Percentiles rank a stretch among this genome's conserved stretches.
These are phyloP conservation scores for Allobates femoralis DNA, from an alignment of 2,797 vertebrate species.

Conservation along the genomic window DNA sequence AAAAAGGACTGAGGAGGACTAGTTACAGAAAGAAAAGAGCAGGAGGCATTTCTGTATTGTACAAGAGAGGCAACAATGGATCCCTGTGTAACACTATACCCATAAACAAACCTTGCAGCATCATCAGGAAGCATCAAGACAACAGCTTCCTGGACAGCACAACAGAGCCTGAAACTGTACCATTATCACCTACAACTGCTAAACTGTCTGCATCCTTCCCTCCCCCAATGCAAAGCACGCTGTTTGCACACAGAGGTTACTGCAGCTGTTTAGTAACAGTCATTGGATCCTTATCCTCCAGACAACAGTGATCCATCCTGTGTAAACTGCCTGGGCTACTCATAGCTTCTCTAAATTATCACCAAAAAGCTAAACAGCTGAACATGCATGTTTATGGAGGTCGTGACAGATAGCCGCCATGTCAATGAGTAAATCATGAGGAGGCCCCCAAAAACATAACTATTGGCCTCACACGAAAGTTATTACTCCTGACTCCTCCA, in stretches of 20 bases:
- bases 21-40: background rate
- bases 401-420: no score
- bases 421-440: no score
- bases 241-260: slow-evolving; percentile 1
- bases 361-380: background rate
- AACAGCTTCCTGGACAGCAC: slow-evolving; percentile 52
- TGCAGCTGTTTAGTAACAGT: slow-evolving; percentile 17
- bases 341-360: background rate
- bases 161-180: slow-evolving; percentile 26
- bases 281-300: background rate
- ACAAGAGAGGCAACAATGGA: slow-evolving; percentile 11
- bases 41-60: background rate
- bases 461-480: no score
- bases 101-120: slow-evolving; percentile 52
- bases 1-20: background rate
- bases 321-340: background rate
- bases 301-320: background rate
- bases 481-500: no score
- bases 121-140: slow-evolving; percentile 59
- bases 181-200: slow-evolving; percentile 51
- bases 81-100: slow-evolving; percentile 49
- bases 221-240: slow-evolving; percentile 23
- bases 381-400: background rate
- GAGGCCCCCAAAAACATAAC: no score
- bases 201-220: slow-evolving; percentile 36